Evolutionary conservation across 2,797 vertebrate genomes (phyloP).

Genomic region (Artibeus lituratus): DNA sequence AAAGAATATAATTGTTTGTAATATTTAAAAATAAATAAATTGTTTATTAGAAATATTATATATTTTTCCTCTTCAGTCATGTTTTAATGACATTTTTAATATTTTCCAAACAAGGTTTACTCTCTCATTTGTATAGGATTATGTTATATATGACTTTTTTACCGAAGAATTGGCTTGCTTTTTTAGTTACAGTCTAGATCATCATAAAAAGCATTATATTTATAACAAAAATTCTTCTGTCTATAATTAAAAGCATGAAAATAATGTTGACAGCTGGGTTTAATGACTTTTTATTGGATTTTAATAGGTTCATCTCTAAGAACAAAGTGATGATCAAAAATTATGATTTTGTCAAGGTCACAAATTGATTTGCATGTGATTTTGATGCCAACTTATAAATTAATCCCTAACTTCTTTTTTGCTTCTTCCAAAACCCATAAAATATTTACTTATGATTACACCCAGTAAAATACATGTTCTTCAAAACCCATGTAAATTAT

Average conservation of each 20-base stretch:
- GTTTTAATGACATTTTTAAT: not conserved
- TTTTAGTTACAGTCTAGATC: constrained; percentile 10
- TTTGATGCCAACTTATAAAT: not conserved
- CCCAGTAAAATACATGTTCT: not conserved
- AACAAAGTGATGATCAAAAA: constrained; percentile 58
- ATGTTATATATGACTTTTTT: not conserved
- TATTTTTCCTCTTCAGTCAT: not conserved
- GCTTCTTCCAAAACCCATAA: not conserved
- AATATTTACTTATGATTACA: not conserved
- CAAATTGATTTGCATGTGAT: constrained; percentile 56
- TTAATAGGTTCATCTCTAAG: constrained; percentile 57
- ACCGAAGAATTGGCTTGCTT: not conserved
- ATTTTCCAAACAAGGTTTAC: not conserved
- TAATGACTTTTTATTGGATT: constrained; percentile 66
- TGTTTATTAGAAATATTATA: not conserved
- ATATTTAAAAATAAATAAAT: not conserved
- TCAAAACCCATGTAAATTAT: not conserved
- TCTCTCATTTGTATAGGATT: not conserved
- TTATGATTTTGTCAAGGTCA: constrained; percentile 52
- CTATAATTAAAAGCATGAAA: constrained; percentile 65
- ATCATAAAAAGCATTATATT: constrained; percentile 40
- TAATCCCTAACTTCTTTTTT: not conserved
- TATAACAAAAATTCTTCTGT: constrained; percentile 37
- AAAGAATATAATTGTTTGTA: not conserved
- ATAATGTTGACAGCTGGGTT: constrained; percentile 62